Evolutionary conservation across 2,888 invertebrate species (phyloP).

Genomic region (Lycia hirtaria): DNA sequence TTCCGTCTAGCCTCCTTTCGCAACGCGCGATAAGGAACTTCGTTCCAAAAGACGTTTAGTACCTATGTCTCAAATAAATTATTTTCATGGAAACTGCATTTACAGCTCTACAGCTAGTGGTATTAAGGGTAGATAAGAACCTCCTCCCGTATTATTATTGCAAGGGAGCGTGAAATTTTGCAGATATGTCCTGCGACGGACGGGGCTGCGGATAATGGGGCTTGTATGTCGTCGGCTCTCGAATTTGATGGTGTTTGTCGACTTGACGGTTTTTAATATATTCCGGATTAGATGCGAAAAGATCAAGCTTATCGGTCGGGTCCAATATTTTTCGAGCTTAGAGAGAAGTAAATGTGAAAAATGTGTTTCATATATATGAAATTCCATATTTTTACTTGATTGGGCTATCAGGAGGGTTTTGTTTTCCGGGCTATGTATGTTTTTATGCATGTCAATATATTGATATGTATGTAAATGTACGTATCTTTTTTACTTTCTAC

Average conservation of each 20-base stretch:
- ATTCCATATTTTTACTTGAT: too few species aligned
- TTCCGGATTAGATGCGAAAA: slow-evolving; percentile 45
- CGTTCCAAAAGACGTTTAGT: too few species aligned
- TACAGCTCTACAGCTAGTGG: slow-evolving; percentile 39
- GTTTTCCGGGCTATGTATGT: too few species aligned
- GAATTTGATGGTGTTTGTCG: slow-evolving; percentile 45
- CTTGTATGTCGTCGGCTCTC: slow-evolving; percentile 42
- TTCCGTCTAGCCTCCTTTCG: too few species aligned
- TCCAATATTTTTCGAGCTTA: neutral
- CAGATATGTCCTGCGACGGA: slow-evolving; percentile 72
- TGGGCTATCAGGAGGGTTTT: too few species aligned
- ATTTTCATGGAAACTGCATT: slow-evolving; percentile 10
- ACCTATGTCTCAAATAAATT: neutral
- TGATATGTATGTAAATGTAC: too few species aligned
- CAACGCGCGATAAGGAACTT: too few species aligned
- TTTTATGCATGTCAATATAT: too few species aligned
- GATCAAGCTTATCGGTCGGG: neutral
- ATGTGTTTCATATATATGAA: too few species aligned
- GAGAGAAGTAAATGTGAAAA: neutral
- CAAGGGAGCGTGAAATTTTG: slow-evolving; percentile 82
- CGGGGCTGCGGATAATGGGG: slow-evolving; percentile 65
- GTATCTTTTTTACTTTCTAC: too few species aligned
- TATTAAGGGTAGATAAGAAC: slow-evolving; percentile 78
- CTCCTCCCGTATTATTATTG: slow-evolving; percentile 67
- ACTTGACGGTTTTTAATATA: slow-evolving; percentile 57